Evolutionary conservation across 2,113 vertebrate genomes (phyloP).

Genomic region (Zosterops borbonicus): DNA sequence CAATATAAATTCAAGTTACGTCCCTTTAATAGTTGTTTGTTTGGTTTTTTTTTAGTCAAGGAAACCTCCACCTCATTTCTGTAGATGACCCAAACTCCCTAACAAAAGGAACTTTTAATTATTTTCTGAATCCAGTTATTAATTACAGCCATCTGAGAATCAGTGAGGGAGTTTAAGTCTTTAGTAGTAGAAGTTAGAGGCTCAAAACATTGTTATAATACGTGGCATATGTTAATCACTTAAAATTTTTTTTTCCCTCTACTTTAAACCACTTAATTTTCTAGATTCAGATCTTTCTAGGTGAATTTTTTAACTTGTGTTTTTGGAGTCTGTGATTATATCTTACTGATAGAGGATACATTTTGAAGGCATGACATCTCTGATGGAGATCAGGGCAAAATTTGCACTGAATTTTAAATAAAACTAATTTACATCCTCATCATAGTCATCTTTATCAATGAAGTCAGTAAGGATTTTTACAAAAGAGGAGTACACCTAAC

Average conservation of each 20-base stretch:
- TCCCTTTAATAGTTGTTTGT: neutral
- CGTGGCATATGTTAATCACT: neutral
- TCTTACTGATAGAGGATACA: neutral
- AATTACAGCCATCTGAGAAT: neutral
- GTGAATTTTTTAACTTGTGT: neutral
- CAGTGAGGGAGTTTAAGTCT: neutral
- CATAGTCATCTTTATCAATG: neutral
- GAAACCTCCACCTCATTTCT: neutral
- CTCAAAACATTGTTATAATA: neutral
- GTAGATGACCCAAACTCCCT: neutral
- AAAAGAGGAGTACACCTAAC: neutral
- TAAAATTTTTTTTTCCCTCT: neutral
- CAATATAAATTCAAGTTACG: neutral
- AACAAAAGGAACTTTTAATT: neutral
- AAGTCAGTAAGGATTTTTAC: neutral
- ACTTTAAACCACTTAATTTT: neutral
- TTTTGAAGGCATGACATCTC: neutral
- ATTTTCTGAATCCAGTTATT: neutral
- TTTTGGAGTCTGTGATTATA: neutral
- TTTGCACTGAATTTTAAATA: neutral
- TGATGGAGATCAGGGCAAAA: neutral
- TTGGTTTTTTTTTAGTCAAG: neutral
- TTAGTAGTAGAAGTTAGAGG: neutral
- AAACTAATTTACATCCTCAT: neutral
- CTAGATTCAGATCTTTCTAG: neutral